A percentile compares a stretch with the other conserved stretches of the same genome.
Conservation (phyloP, 2,888 invertebrate species). For the Leptogaster cylindrica region DNA sequence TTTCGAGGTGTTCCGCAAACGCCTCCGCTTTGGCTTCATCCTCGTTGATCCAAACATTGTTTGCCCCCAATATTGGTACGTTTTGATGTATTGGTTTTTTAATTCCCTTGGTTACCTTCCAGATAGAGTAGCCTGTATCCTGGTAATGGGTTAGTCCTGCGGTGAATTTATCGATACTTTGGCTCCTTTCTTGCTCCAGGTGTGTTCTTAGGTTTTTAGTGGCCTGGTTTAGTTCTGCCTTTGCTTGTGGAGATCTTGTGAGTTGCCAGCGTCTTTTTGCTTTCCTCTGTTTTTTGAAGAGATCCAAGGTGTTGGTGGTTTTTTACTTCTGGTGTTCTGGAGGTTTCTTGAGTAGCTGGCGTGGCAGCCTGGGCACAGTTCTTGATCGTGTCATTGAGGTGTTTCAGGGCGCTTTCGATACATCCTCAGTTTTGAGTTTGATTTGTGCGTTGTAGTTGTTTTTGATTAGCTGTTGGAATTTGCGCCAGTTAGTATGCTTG, state of each 20-base stretch:
- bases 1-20: slow-evolving; percentile 17
- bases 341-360: not conserved
- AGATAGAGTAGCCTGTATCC: slow-evolving; percentile 10
- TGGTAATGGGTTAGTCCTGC: not conserved
- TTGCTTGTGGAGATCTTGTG: slow-evolving; percentile 11
- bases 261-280: slow-evolving; percentile 7
- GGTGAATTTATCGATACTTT: not conserved
- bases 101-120: slow-evolving; percentile 18
- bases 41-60: not conserved
- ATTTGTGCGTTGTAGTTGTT: not conserved
- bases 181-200: slow-evolving; percentile 1
- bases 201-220: slow-evolving; percentile 14
- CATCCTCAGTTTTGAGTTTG: slow-evolving; percentile 8
- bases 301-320: no score
- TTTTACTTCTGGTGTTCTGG: not conserved
- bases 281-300: slow-evolving; percentile 11
- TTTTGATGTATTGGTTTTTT: slow-evolving; percentile 13
- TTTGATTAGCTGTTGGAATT: slow-evolving; percentile 1
- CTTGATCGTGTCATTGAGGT: slow-evolving; percentile 7
- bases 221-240: slow-evolving; percentile 7
- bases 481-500: not conserved
- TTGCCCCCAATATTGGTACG: not conserved
- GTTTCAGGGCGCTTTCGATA: slow-evolving; percentile 1
- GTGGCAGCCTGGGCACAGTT: slow-evolving; percentile 5
- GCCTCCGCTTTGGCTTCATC: slow-evolving; percentile 15